A percentile compares a stretch with the other conserved stretches of the same genome.
phyloP scores from a whole-genome alignment of 1,140 invertebrate genomes.

The Aphis gossypii region DNA sequence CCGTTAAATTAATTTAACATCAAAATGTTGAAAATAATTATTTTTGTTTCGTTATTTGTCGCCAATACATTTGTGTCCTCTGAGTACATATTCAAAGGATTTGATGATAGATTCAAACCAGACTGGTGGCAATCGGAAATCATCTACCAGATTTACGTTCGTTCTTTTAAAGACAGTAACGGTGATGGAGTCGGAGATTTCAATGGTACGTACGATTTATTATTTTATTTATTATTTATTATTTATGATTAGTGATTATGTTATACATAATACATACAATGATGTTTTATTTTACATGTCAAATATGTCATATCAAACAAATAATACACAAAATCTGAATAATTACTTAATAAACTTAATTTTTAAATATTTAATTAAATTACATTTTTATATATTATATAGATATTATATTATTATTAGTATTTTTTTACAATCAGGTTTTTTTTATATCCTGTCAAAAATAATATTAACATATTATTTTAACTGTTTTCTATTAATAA shows the following conservation, averaged over 20 bases:
- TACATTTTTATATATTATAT: too few species aligned
- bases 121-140: slow-evolving; percentile 78
- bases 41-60: background rate
- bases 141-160: slow-evolving; percentile 81
- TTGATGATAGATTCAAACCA: background rate
- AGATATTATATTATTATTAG: too few species aligned
- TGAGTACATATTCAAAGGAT: background rate
- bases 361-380: too few species aligned
- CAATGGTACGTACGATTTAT: slow-evolving; percentile 64
- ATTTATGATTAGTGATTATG: background rate
- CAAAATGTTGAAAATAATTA: background rate
- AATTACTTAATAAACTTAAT: too few species aligned
- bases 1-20: background rate
- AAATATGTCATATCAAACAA: too few species aligned
- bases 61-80: background rate
- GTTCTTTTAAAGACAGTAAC: slow-evolving; percentile 80
- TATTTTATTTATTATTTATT: background rate
- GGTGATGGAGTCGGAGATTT: slow-evolving; percentile 81
- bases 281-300: background rate
- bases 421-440: too few species aligned
- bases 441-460: too few species aligned
- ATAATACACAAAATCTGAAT: too few species aligned
- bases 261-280: background rate
- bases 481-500: too few species aligned
- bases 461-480: too few species aligned